Conservation (phyloP, 2,888 invertebrate species). For the Heteromurus nitidus region DNA sequence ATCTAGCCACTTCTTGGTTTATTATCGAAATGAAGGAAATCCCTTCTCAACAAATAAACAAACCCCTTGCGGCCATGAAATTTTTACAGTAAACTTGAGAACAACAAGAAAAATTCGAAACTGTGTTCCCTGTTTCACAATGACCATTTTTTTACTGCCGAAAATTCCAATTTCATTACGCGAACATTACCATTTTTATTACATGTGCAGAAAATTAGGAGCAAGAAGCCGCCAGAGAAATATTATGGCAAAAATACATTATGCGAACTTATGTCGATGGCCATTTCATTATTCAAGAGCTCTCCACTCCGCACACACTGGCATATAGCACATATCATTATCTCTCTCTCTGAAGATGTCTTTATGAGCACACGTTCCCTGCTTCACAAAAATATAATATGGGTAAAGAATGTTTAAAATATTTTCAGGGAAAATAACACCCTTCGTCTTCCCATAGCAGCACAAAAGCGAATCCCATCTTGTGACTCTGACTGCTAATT, state of each 20-base stretch:
- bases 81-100: too few relatives aligned
- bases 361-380: neutral
- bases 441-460: too few relatives aligned
- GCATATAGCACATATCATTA: neutral
- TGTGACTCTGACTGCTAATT: slow-evolving; percentile 11
- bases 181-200: slow-evolving; percentile 27
- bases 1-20: too few relatives aligned
- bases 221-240: slow-evolving; percentile 31
- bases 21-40: too few relatives aligned
- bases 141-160: slow-evolving; percentile 13
- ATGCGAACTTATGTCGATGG: neutral
- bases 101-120: neutral
- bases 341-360: too few relatives aligned
- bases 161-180: slow-evolving; percentile 23
- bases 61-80: too few relatives aligned
- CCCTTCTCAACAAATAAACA: too few relatives aligned
- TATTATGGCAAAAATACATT: too few relatives aligned
- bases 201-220: slow-evolving; percentile 21
- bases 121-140: neutral
- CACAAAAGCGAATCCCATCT: slow-evolving; percentile 21
- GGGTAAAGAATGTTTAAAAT: neutral
- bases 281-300: slow-evolving; percentile 5
- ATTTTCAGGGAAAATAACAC: neutral
- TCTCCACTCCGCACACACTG: too few relatives aligned
- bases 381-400: neutral